Evolutionary conservation across 1,140 invertebrate genomes (phyloP), one percentile per base, ranked within the genome.

Genomic region (Drosophila sechellia): DNA sequence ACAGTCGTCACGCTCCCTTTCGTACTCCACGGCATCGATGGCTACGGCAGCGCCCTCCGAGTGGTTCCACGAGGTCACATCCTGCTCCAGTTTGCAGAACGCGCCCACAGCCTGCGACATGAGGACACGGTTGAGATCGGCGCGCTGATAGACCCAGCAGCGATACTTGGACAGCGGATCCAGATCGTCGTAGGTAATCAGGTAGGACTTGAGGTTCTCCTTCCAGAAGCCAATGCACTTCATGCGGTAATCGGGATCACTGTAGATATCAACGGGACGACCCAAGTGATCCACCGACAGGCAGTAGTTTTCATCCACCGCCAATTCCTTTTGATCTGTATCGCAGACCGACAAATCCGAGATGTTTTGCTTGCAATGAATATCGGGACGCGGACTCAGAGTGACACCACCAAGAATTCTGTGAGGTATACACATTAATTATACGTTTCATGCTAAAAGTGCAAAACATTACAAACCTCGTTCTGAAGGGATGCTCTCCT

Each of bases 171-270:
- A 98, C 77, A 98, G 97, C 0, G 98, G 96, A 94, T 99, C 98
- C 71, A 99, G 93, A 90, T 98, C 97, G 92, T 99, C 98, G 92
- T 97, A 99, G 0, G 98, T 99, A 65, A 99, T 97, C 2, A 99
- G 92, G 93, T 99, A 99, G 0, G 98, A 99, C 92, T 97, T 98
- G 0, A 99, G 94, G 94, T 99, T 99, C 92, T 99, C 98, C 92
- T 99, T 98, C 97, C 98, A 99, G 92, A 95, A 99, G 2, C 98
- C 98, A 81, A 99, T 98, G 92, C 98, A 99, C 90, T 98, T 98
- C 95, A 99, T 96, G 90, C 96, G 96, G 84, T 99, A 98, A 94
- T 99, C 98, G 12, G 98, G 97, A 86, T 98, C 97, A 94, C 91
- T 98, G 94, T 98, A 98, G 91, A 98, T 98, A 93, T 98, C 98